A percentile compares a stretch with the other conserved stretches of the same genome.
These are phyloP conservation scores for Phataginus tetradactyla DNA, from an alignment of 2,797 vertebrate species.

Conservation along the genomic window DNA sequence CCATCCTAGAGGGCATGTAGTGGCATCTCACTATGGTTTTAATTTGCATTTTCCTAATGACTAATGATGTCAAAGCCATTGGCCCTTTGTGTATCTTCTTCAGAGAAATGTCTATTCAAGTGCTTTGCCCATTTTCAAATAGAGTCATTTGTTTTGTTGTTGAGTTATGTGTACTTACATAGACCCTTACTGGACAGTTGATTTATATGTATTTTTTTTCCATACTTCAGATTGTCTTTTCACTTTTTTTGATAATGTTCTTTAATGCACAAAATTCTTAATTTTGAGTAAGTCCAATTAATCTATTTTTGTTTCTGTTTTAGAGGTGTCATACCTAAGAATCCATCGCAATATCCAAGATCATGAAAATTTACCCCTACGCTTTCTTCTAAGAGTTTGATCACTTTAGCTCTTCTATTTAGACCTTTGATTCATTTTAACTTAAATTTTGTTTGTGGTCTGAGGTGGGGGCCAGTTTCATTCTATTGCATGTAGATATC, in stretches of 20 bases:
- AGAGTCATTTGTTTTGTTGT: neutral
- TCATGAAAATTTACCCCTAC: neutral
- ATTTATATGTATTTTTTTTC: constrained; percentile 13
- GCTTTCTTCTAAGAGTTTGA: neutral
- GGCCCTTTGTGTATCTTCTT: neutral
- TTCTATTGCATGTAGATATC: neutral
- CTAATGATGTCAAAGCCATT: neutral
- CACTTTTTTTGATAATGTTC: neutral
- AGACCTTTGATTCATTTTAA: neutral
- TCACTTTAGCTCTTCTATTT: neutral
- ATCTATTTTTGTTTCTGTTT: neutral
- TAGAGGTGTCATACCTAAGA: neutral
- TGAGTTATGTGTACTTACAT: neutral
- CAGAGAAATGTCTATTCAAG: neutral
- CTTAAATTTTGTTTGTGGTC: neutral
- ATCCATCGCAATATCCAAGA: neutral
- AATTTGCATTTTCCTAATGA: neutral
- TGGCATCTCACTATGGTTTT: neutral
- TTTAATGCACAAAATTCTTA: neutral
- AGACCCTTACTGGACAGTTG: neutral
- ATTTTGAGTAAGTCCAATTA: constrained; percentile 1
- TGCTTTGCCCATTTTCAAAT: neutral
- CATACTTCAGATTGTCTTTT: neutral
- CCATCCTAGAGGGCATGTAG: neutral
- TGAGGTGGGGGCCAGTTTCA: neutral